These are phyloP conservation scores for Brevimyrus niger DNA, from an alignment of 2,113 vertebrate genomes.

Conservation along the genomic window DNA sequence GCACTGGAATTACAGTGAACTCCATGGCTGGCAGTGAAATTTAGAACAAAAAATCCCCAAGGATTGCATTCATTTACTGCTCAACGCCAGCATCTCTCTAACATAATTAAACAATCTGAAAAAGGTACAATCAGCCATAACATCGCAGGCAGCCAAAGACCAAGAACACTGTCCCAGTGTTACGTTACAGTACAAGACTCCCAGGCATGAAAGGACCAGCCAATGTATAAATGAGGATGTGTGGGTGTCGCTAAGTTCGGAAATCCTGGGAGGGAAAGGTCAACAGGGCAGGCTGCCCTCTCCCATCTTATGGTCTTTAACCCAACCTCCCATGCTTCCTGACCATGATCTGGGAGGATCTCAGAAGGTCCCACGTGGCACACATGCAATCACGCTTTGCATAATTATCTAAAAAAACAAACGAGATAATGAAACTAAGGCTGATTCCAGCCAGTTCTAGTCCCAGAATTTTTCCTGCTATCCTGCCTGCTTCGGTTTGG, in stretches of 20 bases:
- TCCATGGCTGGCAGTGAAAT: not conserved
- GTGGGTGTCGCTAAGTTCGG: not conserved
- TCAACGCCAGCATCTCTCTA: not conserved
- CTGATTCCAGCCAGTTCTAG: too few species aligned
- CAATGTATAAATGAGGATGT: not conserved
- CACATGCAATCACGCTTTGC: not conserved
- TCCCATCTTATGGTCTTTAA: not conserved
- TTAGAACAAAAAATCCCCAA: not conserved
- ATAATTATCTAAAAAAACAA: not conserved
- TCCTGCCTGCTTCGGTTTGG: too few species aligned
- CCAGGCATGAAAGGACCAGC: not conserved
- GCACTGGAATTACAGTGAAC: not conserved
- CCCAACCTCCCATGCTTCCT: not conserved
- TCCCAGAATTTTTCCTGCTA: too few species aligned
- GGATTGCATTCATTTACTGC: not conserved
- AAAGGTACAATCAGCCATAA: not conserved
- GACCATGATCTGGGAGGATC: not conserved
- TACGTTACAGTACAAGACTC: not conserved
- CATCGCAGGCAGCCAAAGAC: not conserved
- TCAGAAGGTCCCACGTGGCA: not conserved
- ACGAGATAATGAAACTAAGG: not conserved
- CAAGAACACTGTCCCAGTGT: not conserved
- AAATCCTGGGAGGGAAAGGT: not conserved
- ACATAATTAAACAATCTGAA: not conserved
- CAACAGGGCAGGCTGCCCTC: not conserved